Conservation (phyloP, 2,797 vertebrate genomes). For the Menidia menidia region DNA sequence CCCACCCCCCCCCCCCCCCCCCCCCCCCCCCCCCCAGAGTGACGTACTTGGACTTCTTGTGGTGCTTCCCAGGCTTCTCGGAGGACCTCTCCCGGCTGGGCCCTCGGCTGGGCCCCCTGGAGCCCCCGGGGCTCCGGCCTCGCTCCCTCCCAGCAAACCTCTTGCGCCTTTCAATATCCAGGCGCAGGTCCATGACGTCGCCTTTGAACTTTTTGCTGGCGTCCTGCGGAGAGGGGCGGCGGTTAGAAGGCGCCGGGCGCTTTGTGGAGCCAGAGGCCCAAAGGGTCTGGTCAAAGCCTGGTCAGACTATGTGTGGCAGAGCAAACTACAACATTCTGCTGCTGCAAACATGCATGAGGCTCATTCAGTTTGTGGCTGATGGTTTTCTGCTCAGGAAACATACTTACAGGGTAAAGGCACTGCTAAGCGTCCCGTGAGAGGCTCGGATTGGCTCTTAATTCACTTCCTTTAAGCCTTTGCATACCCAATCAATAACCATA, state of each 20-base stretch:
- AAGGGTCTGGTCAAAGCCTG: too few relatives aligned
- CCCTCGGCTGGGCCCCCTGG: slow-evolving; percentile 92
- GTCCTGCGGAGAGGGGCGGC: slow-evolving; percentile 80
- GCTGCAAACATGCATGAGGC: slow-evolving; percentile 73
- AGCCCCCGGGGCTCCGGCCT: slow-evolving; percentile 92
- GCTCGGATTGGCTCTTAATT: slow-evolving; percentile 96
- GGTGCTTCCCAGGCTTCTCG: slow-evolving; percentile 94
- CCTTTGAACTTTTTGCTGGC: slow-evolving; percentile 92
- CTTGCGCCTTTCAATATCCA: slow-evolving; percentile 98
- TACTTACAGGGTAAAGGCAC: slow-evolving; percentile 96
- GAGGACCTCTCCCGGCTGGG: slow-evolving; percentile 92
- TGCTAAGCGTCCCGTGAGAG: slow-evolving; percentile 96
- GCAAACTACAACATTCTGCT: slow-evolving; percentile 4
- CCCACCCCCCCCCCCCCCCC: too few relatives aligned
- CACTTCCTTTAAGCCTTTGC: slow-evolving; percentile 91
- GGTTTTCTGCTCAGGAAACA: slow-evolving; percentile 81
- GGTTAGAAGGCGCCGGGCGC: slow-evolving; percentile 5
- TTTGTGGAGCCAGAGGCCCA: too few relatives aligned
- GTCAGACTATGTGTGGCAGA: slow-evolving; percentile 16
- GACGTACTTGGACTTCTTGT: slow-evolving; percentile 92
- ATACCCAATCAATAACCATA: slow-evolving; percentile 98
- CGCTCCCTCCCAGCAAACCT: slow-evolving; percentile 90
- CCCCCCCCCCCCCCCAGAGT: too few relatives aligned
- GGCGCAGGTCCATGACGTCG: slow-evolving; percentile 94
- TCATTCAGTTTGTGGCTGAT: slow-evolving; percentile 70